A percentile compares a stretch with the other conserved stretches of the same genome.
phyloP scores from a whole-genome alignment of 1,140 invertebrate species.

The Aphaenogaster rudis region DNA sequence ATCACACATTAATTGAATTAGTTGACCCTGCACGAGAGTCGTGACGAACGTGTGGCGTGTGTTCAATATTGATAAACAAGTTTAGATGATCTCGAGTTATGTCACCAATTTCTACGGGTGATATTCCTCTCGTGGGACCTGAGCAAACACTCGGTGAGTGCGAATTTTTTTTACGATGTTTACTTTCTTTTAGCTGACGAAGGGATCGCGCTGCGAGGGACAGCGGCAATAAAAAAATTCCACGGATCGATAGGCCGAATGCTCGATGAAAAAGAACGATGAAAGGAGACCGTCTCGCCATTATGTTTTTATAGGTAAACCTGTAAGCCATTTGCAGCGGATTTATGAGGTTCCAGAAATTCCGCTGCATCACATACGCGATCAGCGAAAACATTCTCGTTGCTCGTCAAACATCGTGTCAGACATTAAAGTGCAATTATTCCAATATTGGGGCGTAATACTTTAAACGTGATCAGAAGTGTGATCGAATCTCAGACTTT shows the following conservation, averaged over 20 bases:
- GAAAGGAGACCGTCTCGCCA: conserved; percentile 37
- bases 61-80: conserved; percentile 14
- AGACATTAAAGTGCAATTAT: conserved; percentile 25
- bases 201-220: conserved; percentile 34
- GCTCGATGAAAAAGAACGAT: conserved; percentile 17
- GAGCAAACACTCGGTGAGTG: conserved; percentile 54
- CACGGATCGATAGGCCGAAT: conserved; percentile 54
- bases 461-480: not conserved
- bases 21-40: not conserved
- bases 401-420: conserved; percentile 21
- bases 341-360: conserved; percentile 49
- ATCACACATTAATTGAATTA: conserved; percentile 6
- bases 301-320: conserved; percentile 45
- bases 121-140: conserved; percentile 47
- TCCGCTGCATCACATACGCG: not conserved
- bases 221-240: conserved; percentile 57
- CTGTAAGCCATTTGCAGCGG: conserved; percentile 14
- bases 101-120: conserved; percentile 22
- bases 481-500: not conserved
- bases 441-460: not conserved
- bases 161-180: conserved; percentile 58
- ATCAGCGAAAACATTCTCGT: conserved; percentile 26
- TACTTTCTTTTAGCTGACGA: conserved; percentile 53
- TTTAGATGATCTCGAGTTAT: conserved; percentile 25
- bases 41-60: not conserved